Evolutionary conservation across 2,113 vertebrate genomes (phyloP), one percentile per base, ranked within the genome.

Genomic region (Apistogramma diplotaenia): DNA sequence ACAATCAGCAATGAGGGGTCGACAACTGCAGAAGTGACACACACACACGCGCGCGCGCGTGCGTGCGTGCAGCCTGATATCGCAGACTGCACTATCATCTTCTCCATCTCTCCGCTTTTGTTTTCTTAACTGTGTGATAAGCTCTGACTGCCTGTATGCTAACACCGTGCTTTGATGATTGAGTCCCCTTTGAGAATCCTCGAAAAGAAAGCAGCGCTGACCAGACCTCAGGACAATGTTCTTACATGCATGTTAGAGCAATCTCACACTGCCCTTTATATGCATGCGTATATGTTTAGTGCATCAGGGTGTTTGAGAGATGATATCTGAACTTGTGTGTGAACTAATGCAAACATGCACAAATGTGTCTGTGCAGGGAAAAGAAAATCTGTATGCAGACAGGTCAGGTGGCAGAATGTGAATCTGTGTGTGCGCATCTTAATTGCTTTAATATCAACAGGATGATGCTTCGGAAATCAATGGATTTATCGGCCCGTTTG

Each of bases 401-500:
- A 35, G 9, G 23, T 54, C 23, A 35, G 9, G 23, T 54, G 31
- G 58, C 12, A 53, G 21, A 40, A 60, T 55, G 16, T 58, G 53
- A 73, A 53, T 18, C 31, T 40, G 21, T 59, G 5, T 13, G 23
- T 8, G 9, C 12, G 25, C 29, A 25, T 25, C 18, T 70, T 70
- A 70, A 70, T 70, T 70, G 43, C 65, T 70, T 51, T 70, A 70
- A 70, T 51, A 70, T 10, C 25, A 70, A 13, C 65, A 70, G 65
- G 43, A 70, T 31, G 65, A n/a, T 70, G 25, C 15, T 40, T 31
- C 23, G 62, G 55, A 85, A 88, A 83, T 67, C 33, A 65, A 8
- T 82, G 61, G 37, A 65, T 72, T 74, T 56, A 73, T 82, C 76
- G 60, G 31, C 31, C 31, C 37, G 35, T 75, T 76, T 79, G 61